A percentile compares a stretch with the other conserved stretches of the same genome.
Evolutionary conservation across 1,140 invertebrate genomes (phyloP).

Genomic region (Temnothorax curvispinosus): DNA sequence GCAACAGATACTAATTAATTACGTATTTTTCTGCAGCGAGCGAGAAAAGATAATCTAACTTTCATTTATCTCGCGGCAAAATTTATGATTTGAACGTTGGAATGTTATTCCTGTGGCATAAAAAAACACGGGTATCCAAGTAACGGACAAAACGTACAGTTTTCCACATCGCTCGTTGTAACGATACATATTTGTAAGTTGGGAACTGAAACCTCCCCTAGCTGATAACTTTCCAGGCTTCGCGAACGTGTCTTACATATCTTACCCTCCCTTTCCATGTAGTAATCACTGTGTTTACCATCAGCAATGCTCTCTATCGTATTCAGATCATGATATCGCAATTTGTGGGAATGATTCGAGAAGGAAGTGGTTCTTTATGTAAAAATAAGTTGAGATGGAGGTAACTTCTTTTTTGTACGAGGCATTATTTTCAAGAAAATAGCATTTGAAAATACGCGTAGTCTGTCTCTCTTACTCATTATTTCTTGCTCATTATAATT

Average conservation of each 20-base stretch:
- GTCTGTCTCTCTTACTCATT: not conserved
- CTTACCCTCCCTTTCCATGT: not conserved
- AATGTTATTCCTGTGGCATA: not conserved
- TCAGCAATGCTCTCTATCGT: not conserved
- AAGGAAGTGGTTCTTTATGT: not conserved
- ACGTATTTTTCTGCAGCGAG: not conserved
- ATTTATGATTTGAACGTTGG: not conserved
- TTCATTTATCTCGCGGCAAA: not conserved
- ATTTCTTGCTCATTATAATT: not conserved
- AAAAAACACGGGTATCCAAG: not conserved
- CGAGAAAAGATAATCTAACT: not conserved
- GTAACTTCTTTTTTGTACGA: not conserved
- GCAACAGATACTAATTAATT: not conserved
- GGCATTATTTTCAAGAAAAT: not conserved
- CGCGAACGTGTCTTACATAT: not conserved
- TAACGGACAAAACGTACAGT: constrained; percentile 2
- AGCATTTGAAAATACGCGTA: not conserved
- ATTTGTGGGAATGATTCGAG: not conserved
- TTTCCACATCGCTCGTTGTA: not conserved
- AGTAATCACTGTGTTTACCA: not conserved
- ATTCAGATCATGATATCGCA: constrained; percentile 15
- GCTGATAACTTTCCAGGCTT: not conserved
- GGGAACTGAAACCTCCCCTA: constrained; percentile 7
- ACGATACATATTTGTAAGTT: constrained; percentile 1
- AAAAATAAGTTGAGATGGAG: not conserved